Percentiles rank a stretch among this genome's conserved stretches.
Conservation (phyloP, 2,797 vertebrate species). For the Micromesistius poutassou region DNA sequence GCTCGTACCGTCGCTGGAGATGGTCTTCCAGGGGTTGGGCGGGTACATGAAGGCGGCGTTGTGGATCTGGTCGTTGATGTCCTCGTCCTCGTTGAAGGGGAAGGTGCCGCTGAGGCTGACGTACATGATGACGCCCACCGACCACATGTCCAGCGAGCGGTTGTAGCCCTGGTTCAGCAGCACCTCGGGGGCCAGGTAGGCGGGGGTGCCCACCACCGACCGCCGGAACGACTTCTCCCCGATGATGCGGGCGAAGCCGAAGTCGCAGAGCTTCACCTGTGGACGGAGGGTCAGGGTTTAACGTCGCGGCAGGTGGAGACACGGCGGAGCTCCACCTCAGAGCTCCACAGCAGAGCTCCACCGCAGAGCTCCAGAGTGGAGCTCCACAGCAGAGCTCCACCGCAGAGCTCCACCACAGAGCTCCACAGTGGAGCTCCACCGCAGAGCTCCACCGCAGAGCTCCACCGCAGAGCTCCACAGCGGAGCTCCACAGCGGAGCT, state of each 20-base stretch:
- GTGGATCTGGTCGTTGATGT: constrained; percentile 93
- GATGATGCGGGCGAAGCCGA: constrained; percentile 91
- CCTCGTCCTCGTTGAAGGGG: constrained; percentile 92
- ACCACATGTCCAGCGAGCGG: constrained; percentile 94
- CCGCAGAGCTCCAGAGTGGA: too few species aligned
- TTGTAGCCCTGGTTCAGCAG: constrained; percentile 91
- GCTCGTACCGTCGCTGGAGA: constrained; percentile 81
- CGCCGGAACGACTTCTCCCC: constrained; percentile 92
- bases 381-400: too few species aligned
- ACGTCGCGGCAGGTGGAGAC: neutral
- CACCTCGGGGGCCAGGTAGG: constrained; percentile 88
- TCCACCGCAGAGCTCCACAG: too few species aligned
- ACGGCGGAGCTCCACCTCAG: too few species aligned
- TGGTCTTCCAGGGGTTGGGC: constrained; percentile 87
- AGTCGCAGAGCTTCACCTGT: constrained; percentile 91
- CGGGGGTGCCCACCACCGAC: constrained; percentile 88
- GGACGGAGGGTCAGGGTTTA: neutral
- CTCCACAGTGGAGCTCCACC: too few species aligned
- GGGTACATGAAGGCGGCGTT: constrained; percentile 95
- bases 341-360: neutral
- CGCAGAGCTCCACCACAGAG: too few species aligned
- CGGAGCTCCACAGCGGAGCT: too few species aligned
- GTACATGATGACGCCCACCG: constrained; percentile 91
- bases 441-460: too few species aligned
- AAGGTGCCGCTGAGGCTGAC: constrained; percentile 92